Percentiles rank a stretch among this genome's conserved stretches.
Conservation (phyloP, 2,113 vertebrate species). For the Pachyramphus minor region DNA sequence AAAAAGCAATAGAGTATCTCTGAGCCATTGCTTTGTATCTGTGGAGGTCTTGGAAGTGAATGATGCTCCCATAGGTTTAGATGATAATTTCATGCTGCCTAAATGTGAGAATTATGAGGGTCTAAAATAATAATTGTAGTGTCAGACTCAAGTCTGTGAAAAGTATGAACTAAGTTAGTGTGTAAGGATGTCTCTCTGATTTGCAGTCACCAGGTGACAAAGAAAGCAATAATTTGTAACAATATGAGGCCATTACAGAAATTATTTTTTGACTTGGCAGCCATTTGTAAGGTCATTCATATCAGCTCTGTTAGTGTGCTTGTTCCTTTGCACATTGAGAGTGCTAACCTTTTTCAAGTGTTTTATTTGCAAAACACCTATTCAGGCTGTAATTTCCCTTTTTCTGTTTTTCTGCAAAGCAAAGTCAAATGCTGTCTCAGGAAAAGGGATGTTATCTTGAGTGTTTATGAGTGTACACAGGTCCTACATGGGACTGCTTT, state of each 20-base stretch:
- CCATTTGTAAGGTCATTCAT: not conserved
- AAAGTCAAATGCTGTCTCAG: not conserved
- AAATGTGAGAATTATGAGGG: not conserved
- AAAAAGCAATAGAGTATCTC: not conserved
- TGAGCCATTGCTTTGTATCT: not conserved
- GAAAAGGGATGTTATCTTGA: not conserved
- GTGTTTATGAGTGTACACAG: not conserved
- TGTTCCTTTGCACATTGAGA: not conserved
- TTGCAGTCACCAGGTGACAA: not conserved
- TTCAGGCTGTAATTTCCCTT: not conserved
- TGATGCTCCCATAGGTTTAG: not conserved
- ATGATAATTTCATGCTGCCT: not conserved
- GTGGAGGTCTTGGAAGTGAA: not conserved
- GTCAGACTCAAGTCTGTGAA: not conserved
- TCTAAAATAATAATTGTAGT: not conserved
- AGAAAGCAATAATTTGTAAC: not conserved
- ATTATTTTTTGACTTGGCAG: not conserved
- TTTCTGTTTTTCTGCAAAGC: not conserved
- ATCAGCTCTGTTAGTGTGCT: not conserved
- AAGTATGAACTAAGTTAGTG: not conserved
- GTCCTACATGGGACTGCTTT: not conserved
- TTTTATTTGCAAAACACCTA: not conserved
- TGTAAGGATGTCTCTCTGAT: constrained; percentile 4
- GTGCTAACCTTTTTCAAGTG: not conserved
- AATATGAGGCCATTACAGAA: not conserved